Base-by-base conservation (phyloP, 2,113 vertebrate genomes). In the Motacilla alba region DNA sequence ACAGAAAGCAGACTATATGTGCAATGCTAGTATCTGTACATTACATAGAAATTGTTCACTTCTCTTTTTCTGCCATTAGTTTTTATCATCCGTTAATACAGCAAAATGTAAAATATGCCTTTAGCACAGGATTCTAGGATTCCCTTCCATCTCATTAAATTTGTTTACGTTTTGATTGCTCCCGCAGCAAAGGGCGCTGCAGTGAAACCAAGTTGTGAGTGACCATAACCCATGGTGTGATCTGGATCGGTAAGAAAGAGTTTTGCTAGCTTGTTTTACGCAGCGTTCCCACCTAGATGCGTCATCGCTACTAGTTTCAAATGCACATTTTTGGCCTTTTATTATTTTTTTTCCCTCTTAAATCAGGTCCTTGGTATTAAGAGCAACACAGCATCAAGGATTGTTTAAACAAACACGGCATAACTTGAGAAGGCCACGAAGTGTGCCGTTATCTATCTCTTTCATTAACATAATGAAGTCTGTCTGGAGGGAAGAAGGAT, bases 21-120 rank as follows among this genome's bases (percentile, higher is more conserved):
- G 98, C 98, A 99, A 98, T 99, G 99, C 99, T 99, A 99, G 98
- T 99, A 98, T 99, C 99, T 99, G 99, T 99, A 99, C 99, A 99
- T 98, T 99, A 99, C 99, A 99, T 99, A 99, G 99, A 99, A 99
- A 99, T 98, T 98, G 98, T 98, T 99, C 96, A 82, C 97, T 98
- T 98, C 95, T 94, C 82, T 97, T 98, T 98, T 98, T 99, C 98
- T 98, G 97, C 98, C 98, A 99, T 99, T 99, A 99, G 98, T 99
- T 98, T 98, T 98, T 98, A 98, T 98, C 98, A 98, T 98, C 98
- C 98, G 98, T 98, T 98, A 98, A 99, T 98, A 99, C 98, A 98
- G 98, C 98, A 98, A 99, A 99, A 97, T 97, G 95, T 98, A 98
- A 98, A 98, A 98, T 98, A 99, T 98, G 98, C 98, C 92, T 97